phyloP scores from a whole-genome alignment of 2,888 invertebrate species.

The Ophion ellenae region DNA sequence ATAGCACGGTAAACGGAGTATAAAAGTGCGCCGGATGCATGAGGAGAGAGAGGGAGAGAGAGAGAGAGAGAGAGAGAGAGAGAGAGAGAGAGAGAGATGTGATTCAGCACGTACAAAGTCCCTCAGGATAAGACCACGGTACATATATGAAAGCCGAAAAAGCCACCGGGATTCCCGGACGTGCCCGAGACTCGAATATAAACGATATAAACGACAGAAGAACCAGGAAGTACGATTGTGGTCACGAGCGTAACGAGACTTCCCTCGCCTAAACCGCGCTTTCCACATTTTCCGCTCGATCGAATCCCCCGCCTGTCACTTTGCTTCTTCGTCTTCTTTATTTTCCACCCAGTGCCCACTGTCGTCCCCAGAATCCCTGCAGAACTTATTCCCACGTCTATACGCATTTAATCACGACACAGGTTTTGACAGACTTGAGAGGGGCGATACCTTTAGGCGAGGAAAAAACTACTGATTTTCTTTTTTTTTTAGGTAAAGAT shows the following conservation, averaged over 20 bases:
- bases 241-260: background rate
- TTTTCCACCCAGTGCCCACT: background rate
- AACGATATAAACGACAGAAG: background rate
- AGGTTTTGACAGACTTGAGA: too few relatives aligned
- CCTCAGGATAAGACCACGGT: constrained; percentile 51
- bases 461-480: too few relatives aligned
- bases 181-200: constrained; percentile 20
- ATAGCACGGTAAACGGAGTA: too few relatives aligned
- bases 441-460: too few relatives aligned
- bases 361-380: too few relatives aligned
- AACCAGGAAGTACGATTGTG: constrained; percentile 9
- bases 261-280: background rate
- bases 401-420: too few relatives aligned
- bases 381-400: too few relatives aligned
- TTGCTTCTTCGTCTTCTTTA: constrained; percentile 23
- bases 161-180: constrained; percentile 57
- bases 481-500: too few relatives aligned
- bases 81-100: too few relatives aligned
- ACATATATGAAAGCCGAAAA: constrained; percentile 71
- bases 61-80: background rate
- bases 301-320: constrained; percentile 15
- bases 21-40: too few relatives aligned
- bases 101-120: constrained; percentile 23
- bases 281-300: constrained; percentile 21
- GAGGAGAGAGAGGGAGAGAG: too few relatives aligned